Conservation (phyloP, 2,797 vertebrate species). For the Xenopus petersii region DNA sequence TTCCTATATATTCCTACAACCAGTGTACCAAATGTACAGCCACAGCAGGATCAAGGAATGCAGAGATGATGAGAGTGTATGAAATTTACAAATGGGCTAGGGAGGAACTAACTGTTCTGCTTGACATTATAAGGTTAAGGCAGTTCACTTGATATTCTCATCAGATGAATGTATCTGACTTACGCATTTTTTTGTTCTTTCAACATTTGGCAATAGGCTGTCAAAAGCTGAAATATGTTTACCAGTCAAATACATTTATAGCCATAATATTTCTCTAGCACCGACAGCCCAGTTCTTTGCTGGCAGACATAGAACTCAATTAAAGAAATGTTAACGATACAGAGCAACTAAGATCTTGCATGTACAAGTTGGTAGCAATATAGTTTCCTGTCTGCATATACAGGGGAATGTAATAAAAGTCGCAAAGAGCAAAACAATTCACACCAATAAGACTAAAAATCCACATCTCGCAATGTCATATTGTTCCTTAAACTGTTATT, state of each 20-base stretch:
- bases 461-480: too few species aligned
- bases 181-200: neutral
- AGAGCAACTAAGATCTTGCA: neutral
- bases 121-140: slow-evolving; percentile 2
- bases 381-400: neutral
- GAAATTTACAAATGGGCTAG: too few species aligned
- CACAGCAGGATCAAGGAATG: too few species aligned
- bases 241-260: slow-evolving; percentile 30
- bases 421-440: too few species aligned
- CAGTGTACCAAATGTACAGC: too few species aligned
- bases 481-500: too few species aligned
- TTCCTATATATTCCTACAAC: too few species aligned
- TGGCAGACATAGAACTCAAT: slow-evolving; percentile 4
- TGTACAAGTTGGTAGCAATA: neutral
- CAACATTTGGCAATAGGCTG: slow-evolving; percentile 24
- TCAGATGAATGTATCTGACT: slow-evolving; percentile 17
- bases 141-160: slow-evolving; percentile 21
- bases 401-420: too few species aligned
- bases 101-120: neutral
- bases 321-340: slow-evolving; percentile 7
- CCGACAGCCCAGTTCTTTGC: neutral
- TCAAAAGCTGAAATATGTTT: slow-evolving; percentile 21
- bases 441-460: too few species aligned
- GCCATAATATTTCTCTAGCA: slow-evolving; percentile 20
- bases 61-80: too few species aligned